These are phyloP conservation scores for Rotaria socialis DNA, from an alignment of 2,888 invertebrate genomes.

Conservation along the genomic window DNA sequence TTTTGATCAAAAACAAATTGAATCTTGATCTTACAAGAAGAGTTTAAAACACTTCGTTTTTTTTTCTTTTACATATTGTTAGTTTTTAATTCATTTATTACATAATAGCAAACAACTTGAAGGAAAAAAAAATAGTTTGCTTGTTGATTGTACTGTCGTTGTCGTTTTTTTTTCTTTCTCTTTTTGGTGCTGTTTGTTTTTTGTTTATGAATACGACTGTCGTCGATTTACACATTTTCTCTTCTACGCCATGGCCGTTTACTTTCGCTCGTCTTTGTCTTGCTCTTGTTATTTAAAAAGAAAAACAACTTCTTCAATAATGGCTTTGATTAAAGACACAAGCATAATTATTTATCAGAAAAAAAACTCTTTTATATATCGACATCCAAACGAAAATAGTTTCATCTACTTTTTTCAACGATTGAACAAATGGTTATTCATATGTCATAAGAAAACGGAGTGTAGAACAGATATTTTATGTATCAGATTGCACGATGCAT, in stretches of 20 bases:
- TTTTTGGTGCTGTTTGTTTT: conserved; percentile 11
- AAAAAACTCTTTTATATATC: neutral
- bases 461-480: neutral
- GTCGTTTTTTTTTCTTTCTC: neutral
- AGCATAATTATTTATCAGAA: neutral
- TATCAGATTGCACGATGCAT: too few relatives aligned
- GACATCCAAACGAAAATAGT: too few relatives aligned
- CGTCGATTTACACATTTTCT: neutral
- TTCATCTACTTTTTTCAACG: neutral
- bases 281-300: neutral
- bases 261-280: neutral
- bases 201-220: neutral
- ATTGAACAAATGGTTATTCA: neutral
- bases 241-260: neutral
- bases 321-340: neutral
- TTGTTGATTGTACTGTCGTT: neutral
- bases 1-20: neutral
- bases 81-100: neutral
- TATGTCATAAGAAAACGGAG: neutral
- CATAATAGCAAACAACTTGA: neutral
- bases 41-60: neutral
- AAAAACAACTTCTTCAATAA: neutral
- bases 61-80: neutral
- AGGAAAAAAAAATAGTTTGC: neutral
- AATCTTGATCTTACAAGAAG: neutral